phyloP scores from a whole-genome alignment of 2,113 vertebrate species.

The Dromas ardeola region DNA sequence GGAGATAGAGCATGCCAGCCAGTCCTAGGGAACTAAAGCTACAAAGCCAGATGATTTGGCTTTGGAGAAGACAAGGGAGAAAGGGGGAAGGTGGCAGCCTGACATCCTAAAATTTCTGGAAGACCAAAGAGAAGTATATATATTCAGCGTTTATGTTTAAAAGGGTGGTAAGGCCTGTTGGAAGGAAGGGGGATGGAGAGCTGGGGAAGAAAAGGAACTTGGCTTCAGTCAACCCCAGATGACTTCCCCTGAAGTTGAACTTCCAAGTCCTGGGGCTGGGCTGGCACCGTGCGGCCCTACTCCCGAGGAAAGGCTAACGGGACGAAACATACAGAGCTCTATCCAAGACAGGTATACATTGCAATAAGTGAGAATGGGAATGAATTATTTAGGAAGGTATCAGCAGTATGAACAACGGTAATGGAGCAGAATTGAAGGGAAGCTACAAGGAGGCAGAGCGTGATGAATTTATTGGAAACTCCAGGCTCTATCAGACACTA shows the following conservation, averaged over 20 bases:
- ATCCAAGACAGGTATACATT: background rate
- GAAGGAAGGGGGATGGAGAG: background rate
- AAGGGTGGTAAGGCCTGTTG: background rate
- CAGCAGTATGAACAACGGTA: background rate
- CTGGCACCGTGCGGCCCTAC: fast-evolving
- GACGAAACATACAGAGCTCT: background rate
- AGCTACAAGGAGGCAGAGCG: background rate
- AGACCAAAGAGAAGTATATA: background rate
- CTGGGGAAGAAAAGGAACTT: background rate
- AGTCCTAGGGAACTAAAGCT: background rate
- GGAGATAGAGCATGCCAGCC: background rate
- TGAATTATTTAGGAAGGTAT: background rate
- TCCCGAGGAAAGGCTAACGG: background rate
- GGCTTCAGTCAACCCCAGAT: background rate
- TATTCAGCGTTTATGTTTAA: background rate
- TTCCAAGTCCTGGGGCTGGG: background rate
- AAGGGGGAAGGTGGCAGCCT: background rate
- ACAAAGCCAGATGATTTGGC: background rate
- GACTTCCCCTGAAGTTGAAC: background rate
- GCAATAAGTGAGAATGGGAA: background rate
- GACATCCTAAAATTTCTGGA: background rate
- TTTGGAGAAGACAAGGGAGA: background rate
- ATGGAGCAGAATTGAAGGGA: background rate
- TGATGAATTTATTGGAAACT: background rate
- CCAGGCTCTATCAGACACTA: background rate